Base-by-base conservation (phyloP, 2,113 vertebrate genomes). In the Petrocephalus microphthalmus region DNA sequence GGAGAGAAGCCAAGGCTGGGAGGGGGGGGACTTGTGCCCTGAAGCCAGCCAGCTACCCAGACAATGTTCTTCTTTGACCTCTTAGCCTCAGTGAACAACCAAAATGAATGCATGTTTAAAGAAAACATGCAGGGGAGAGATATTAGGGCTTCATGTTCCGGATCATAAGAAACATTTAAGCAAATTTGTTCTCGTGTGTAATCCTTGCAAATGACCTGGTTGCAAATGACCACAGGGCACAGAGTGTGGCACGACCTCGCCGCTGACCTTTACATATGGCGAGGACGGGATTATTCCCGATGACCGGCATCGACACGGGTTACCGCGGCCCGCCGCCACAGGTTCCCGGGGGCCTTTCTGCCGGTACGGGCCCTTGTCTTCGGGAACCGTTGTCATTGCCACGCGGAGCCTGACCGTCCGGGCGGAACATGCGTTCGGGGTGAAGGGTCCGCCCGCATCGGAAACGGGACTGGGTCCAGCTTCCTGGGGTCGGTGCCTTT, bases 21-120 rank as follows among this genome's bases (percentile, higher is more conserved):
- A 25, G 2, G 17, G 0, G 82, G 11, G 90, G 90, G 22, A 94
- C 94, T 92, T 92, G 60, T 49, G 86, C 93, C 94, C 92, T 91
- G 90, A 90, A 90, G 91, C 91, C 92, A 89, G 89, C 90, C 91
- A 88, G 93, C 94, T 93, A 94, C 92, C 88, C 88, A 57, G 93
- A 92, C 89, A 88, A 88, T 91, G 81, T 91, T 88, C 91, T 93
- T 89, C 91, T 90, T 90, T 90, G 90, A 89, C 92, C 91, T 89
- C 82, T 87, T 87, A 52, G 89, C 91, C 92, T 64, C 20, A 15
- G 51, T 22, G 22, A 29, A 42, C 33, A 49, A 49, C 22, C 37
- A 42, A 78, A 78, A 19, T 78, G 15, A 33, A 42, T 74, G 42
- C n/a, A 37, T 42, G 17, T 74, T 74, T 74, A 74, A 74, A 67